Conservation (phyloP, 2,888 invertebrate genomes). For the Ellobium chinense region DNA sequence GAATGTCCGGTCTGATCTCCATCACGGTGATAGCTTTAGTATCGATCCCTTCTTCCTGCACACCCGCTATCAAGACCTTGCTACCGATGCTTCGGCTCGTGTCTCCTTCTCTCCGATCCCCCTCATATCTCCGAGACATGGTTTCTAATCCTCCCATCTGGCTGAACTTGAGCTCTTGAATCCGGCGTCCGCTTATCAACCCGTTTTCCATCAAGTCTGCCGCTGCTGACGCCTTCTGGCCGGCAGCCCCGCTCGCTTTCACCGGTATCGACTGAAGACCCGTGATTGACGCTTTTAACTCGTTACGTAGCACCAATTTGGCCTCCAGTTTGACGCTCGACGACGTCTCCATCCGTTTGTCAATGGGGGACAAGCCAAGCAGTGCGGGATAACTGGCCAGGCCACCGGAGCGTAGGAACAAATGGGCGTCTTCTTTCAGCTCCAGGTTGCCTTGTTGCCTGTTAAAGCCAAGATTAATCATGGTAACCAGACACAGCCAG, state of each 20-base stretch:
- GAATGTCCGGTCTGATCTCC: background rate
- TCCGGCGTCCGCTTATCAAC: constrained; percentile 32
- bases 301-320: background rate
- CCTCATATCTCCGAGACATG: background rate
- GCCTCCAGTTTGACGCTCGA: background rate
- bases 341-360: constrained; percentile 4
- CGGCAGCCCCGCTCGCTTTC: background rate
- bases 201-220: constrained; percentile 9
- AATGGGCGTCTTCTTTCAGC: constrained; percentile 28
- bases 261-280: background rate
- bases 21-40: background rate
- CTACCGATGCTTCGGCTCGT: background rate
- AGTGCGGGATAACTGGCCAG: background rate
- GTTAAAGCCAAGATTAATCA: constrained; percentile 40
- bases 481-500: constrained; percentile 46
- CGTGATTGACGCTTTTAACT: background rate
- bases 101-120: background rate
- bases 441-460: background rate
- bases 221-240: background rate
- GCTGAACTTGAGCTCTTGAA: constrained; percentile 29
- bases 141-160: constrained; percentile 22
- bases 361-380: background rate
- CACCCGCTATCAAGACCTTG: background rate
- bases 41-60: background rate
- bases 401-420: background rate